Base-by-base conservation (phyloP, 2,888 invertebrate genomes). In the Mantis religiosa region DNA sequence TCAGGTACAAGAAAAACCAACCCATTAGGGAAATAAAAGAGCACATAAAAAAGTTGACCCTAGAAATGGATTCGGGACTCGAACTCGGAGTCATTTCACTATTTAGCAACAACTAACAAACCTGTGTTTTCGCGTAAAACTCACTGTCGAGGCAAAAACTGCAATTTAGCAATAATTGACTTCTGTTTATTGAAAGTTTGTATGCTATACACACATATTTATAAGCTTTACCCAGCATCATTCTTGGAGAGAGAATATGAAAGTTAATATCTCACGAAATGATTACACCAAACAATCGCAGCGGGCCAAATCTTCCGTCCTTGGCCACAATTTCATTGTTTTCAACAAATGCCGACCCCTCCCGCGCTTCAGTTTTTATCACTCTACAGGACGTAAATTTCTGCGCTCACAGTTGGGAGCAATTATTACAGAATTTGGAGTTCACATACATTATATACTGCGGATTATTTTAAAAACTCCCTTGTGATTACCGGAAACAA, bases 391-490 rank as follows among this genome's bases (percentile, higher is more conserved):
- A 71, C 54, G 54, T 71, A 71, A 71, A 71, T 71, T 71, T 20
- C 20, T 71, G 54, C 54, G 54, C 20, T 71, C 25, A 71, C 54
- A 71, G 54, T 71, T 71, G 54, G 54, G 54, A 71, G 54, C 54
- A 71, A 71, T 71, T 71, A 71, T 71, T 71, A 71, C 54, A 71
- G 20, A 71, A 71, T 71, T 71, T 71, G 20, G 54, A 71, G 54
- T 71, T 71, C 54, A 71, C 54, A 81, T 86, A 81, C 15, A 81
- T 87, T 87, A 82, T 82, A 41, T 87, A 82, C 41, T 87, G 87
- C 28, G 87, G 87, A 87, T 86, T 87, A 87, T 34, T 82, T 87
- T 87, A 82, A 87, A 82, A 87, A 82, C 82, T 27, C 87, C 87
- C 87, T n/a, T 81, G 82, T 82, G 87, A 87, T 82, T 41, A 82